These are phyloP conservation scores for Ptilorrhoa leucosticta DNA, from an alignment of 2,113 vertebrate species.

Conservation along the genomic window DNA sequence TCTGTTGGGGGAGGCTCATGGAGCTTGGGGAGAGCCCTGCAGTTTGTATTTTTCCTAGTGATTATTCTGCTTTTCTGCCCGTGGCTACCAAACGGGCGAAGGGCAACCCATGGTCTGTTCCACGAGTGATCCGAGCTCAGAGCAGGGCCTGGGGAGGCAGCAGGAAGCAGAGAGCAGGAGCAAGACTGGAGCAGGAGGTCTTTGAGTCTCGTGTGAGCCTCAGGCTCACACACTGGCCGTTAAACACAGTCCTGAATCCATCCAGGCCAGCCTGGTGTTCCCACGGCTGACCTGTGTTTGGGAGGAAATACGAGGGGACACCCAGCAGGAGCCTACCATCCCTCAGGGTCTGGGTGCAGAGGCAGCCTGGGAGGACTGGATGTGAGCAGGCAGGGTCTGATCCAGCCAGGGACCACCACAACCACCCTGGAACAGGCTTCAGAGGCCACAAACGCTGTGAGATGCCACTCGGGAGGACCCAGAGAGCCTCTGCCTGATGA, in stretches of 20 bases:
- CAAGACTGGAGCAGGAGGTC: background rate
- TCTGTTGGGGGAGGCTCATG: background rate
- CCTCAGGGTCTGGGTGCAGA: background rate
- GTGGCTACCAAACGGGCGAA: background rate
- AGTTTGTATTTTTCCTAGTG: background rate
- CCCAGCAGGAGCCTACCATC: background rate
- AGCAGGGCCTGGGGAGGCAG: background rate
- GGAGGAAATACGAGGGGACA: background rate
- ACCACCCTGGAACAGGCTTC: background rate
- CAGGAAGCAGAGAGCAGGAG: background rate
- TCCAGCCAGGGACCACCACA: background rate
- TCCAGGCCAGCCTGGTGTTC: background rate
- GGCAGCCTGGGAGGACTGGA: background rate
- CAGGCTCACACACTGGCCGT: background rate
- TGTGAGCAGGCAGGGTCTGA: background rate
- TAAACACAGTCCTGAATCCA: background rate
- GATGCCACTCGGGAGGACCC: background rate
- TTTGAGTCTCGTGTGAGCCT: background rate
- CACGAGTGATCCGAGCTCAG: background rate
- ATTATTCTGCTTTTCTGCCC: background rate
- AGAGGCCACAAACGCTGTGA: background rate
- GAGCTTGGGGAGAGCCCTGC: background rate
- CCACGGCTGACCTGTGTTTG: background rate
- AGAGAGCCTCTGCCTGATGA: background rate
- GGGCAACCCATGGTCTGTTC: background rate